Conservation (phyloP, 2,888 invertebrate species). For the Parnassius orleans region DNA sequence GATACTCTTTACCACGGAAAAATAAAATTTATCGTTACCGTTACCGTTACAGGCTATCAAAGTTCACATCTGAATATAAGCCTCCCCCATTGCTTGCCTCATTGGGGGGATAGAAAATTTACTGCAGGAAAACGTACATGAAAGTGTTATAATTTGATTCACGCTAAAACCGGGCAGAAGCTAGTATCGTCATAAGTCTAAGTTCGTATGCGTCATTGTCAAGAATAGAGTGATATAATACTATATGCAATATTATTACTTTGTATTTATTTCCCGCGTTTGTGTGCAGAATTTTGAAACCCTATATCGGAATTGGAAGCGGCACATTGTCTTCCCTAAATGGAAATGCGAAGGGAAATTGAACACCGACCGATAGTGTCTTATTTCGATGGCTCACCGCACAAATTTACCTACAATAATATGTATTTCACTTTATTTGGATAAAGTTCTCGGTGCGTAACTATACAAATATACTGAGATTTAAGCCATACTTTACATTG, state of each 20-base stretch:
- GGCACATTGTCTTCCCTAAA: conserved; percentile 48
- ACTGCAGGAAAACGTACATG: too few species aligned
- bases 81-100: too few species aligned
- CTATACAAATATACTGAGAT: background rate
- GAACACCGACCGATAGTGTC: conserved; percentile 18
- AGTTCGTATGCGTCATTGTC: too few species aligned
- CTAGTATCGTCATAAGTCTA: too few species aligned
- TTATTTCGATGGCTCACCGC: conserved; percentile 15
- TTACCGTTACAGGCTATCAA: too few species aligned
- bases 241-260: background rate
- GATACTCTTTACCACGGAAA: too few species aligned
- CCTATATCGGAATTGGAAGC: conserved; percentile 45
- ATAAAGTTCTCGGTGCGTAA: background rate
- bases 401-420: conserved; percentile 9
- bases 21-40: too few species aligned
- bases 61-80: too few species aligned
- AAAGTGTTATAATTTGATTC: too few species aligned
- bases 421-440: conserved; percentile 5
- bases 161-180: too few species aligned
- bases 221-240: too few species aligned
- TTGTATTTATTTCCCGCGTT: conserved; percentile 25
- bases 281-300: conserved; percentile 39
- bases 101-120: too few species aligned
- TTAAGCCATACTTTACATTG: background rate
- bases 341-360: conserved; percentile 41